A percentile compares a stretch with the other conserved stretches of the same genome.
phyloP scores from a whole-genome alignment of 2,888 invertebrate species.

The Scelioninae gen. 2 region DNA sequence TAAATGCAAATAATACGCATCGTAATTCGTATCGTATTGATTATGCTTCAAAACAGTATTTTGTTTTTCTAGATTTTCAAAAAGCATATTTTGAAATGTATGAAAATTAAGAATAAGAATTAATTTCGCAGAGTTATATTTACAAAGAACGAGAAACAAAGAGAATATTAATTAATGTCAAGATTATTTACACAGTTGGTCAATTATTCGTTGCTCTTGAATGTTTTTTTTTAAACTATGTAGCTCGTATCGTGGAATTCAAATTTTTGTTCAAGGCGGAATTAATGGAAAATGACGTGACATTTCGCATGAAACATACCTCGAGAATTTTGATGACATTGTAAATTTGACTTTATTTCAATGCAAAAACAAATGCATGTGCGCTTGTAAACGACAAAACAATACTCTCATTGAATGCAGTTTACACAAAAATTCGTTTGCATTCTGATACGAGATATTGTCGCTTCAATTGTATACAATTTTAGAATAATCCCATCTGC shows the following conservation, averaged over 20 bases:
- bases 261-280: conserved; percentile 28
- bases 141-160: too few species aligned
- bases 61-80: too few species aligned
- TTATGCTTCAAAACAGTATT: too few species aligned
- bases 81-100: neutral
- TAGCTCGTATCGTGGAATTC: neutral
- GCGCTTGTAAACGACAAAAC: conserved; percentile 26
- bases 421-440: too few species aligned
- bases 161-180: neutral
- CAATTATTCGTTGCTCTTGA: neutral
- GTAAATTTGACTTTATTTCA: conserved; percentile 28
- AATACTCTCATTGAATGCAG: conserved; percentile 1
- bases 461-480: too few species aligned
- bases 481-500: too few species aligned
- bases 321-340: conserved; percentile 30
- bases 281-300: conserved; percentile 37
- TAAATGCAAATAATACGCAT: too few species aligned
- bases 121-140: neutral
- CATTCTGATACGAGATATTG: too few species aligned
- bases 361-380: conserved; percentile 5
- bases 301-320: conserved; percentile 11
- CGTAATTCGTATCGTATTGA: too few species aligned
- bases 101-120: neutral
- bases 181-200: neutral
- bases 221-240: neutral